Evolutionary conservation across 2,888 invertebrate species (phyloP), one percentile per base, ranked within the genome.

Genomic region (Caenorhabditis sulstoni): DNA sequence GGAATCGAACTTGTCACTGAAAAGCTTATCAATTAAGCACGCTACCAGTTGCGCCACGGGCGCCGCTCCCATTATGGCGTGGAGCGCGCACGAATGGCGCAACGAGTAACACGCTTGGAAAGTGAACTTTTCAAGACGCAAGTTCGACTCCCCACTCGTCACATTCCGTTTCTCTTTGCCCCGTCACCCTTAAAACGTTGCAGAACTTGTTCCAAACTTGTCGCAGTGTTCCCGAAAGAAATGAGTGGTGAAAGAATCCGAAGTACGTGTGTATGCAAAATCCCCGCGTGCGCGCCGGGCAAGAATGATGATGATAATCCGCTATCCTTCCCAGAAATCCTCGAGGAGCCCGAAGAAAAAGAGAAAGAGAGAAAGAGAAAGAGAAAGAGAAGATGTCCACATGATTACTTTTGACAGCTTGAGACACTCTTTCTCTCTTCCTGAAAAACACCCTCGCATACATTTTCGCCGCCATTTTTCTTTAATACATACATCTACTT

Each of bases 331-430:
- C 41, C 64, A 14, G 18, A 65, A 55, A 53, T 44, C 53, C 20
- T 14, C 39, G 44, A 20, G 37, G 37, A 41, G 41, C 7, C 7
- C 12, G 14, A 41, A 41, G 14, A 41, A 11, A 14, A 41, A 14
- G 37, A 37, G 41, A 41, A 41, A 29, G 29, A 29, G 29, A 29
- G 29, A 29, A 7, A 29, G 7, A 29, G 29, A 29, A 29, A 7
- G 35, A 37, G 50, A 39, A 52, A 18, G 5, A 41, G 23, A 58
- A 58, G 49, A 45, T 23, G 50, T 12, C 20, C 66, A 74, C 53
- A 59, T 74, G 65, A 59, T 65, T 65, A 58, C 45, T 59, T 58
- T 61, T 41, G 66, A 61, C 74, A 47, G 49, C 58, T 52, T 22
- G 7, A n/a, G n/a, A 35, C 20, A 18, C 18, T 16, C 29, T 22